phyloP scores from a whole-genome alignment of 2,888 invertebrate genomes.

The Hetaerina titia region DNA sequence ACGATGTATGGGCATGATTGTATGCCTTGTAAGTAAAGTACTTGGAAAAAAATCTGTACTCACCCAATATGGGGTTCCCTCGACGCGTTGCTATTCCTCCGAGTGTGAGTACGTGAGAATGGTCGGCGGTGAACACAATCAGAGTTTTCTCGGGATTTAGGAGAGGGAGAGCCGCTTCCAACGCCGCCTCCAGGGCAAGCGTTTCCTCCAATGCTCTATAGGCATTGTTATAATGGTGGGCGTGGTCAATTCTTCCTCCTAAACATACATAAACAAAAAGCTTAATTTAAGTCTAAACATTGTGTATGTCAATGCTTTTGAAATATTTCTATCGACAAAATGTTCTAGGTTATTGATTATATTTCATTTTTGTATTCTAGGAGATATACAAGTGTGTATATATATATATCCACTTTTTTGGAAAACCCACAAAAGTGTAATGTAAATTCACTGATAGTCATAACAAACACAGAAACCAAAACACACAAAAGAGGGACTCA shows the following conservation, averaged over 20 bases:
- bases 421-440: too few relatives aligned
- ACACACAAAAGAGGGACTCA: too few relatives aligned
- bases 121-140: conserved; percentile 88
- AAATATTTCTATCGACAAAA: not conserved
- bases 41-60: not conserved
- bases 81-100: conserved; percentile 89
- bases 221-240: conserved; percentile 90
- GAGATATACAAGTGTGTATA: too few relatives aligned
- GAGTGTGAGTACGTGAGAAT: conserved; percentile 89
- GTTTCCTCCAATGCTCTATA: conserved; percentile 88
- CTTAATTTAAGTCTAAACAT: not conserved
- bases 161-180: conserved; percentile 84
- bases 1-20: too few relatives aligned
- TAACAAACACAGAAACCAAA: too few relatives aligned
- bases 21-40: too few relatives aligned
- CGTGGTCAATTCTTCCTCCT: conserved; percentile 90
- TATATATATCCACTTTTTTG: too few relatives aligned
- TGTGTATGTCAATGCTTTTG: not conserved
- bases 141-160: conserved; percentile 82
- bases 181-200: conserved; percentile 86
- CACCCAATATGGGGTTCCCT: conserved; percentile 89
- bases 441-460: too few relatives aligned
- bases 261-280: conserved; percentile 69
- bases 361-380: too few relatives aligned
- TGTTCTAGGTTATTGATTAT: not conserved